A percentile compares a stretch with the other conserved stretches of the same genome.
Evolutionary conservation across 2,797 vertebrate species (phyloP).

Genomic region (Lycodopsis pacificus): DNA sequence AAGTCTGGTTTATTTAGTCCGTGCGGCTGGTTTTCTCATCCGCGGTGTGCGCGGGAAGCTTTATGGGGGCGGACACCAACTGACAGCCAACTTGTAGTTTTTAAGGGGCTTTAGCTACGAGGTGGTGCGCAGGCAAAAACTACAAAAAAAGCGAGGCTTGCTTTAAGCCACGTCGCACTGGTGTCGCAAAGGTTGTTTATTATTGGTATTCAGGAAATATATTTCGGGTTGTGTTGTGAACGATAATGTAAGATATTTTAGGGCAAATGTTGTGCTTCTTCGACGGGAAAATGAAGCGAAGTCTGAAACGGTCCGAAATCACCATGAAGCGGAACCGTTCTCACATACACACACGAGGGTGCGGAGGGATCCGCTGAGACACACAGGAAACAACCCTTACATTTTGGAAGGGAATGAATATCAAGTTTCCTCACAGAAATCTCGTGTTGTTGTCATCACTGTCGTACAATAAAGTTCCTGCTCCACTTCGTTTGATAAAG

Average conservation of each 20-base stretch:
- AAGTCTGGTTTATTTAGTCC: neutral
- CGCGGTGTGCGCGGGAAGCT: conserved; percentile 25
- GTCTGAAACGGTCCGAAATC: neutral
- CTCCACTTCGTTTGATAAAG: conserved; percentile 12
- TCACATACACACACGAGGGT: neutral
- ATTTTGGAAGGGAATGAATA: conserved; percentile 3
- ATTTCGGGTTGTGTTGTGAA: rapidly evolving
- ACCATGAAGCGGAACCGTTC: conserved; percentile 62
- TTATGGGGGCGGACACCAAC: conserved; percentile 39
- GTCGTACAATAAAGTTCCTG: rapidly evolving
- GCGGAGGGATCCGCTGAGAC: conserved; percentile 8
- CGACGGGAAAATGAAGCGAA: rapidly evolving
- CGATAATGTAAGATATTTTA: rapidly evolving
- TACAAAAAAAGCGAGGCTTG: conserved; percentile 46
- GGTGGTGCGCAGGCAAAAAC: conserved; percentile 3
- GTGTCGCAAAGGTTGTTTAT: conserved; percentile 24
- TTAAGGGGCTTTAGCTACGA: rapidly evolving
- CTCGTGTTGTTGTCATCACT: neutral
- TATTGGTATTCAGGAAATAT: rapidly evolving
- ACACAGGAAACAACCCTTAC: conserved; percentile 72
- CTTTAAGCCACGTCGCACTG: conserved; percentile 38
- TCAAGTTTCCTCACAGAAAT: neutral
- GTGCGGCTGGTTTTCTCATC: neutral
- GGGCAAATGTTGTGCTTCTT: rapidly evolving
- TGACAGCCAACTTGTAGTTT: conserved; percentile 56